A percentile compares a stretch with the other conserved stretches of the same genome.
These are phyloP conservation scores for Smutsia temminckii DNA, from an alignment of 2,797 vertebrate genomes.

Conservation along the genomic window DNA sequence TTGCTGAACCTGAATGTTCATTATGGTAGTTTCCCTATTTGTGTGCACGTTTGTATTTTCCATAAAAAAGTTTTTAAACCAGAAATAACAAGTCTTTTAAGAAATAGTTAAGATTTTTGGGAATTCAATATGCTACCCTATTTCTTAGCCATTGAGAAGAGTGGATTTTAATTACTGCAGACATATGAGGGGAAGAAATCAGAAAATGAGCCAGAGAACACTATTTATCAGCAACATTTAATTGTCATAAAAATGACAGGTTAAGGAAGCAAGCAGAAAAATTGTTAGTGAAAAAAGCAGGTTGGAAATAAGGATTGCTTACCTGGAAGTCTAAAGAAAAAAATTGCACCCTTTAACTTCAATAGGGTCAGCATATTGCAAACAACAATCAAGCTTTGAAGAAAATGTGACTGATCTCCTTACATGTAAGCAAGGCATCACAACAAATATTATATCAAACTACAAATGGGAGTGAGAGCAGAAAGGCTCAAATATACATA, in stretches of 20 bases:
- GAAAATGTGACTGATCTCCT: conserved; percentile 20
- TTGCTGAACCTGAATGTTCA: neutral
- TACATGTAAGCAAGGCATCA: neutral
- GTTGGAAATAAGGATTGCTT: conserved; percentile 28
- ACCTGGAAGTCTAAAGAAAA: neutral
- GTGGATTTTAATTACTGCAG: neutral
- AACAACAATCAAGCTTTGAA: neutral
- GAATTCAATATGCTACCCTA: neutral
- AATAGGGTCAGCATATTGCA: conserved; percentile 36
- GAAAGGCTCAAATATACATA: neutral
- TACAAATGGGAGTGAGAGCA: neutral
- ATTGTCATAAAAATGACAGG: neutral
- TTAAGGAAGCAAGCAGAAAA: neutral
- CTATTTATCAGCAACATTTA: neutral
- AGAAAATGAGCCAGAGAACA: conserved; percentile 20
- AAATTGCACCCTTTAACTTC: neutral
- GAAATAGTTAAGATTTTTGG: neutral
- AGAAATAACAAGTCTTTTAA: neutral
- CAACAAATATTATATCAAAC: neutral
- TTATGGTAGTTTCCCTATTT: neutral
- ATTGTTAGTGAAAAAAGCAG: neutral
- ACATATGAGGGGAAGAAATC: neutral
- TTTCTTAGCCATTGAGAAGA: neutral
- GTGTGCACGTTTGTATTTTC: neutral
- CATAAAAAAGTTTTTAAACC: neutral